A percentile compares a stretch with the other conserved stretches of the same genome.
Evolutionary conservation across 2,113 vertebrate genomes (phyloP).

Genomic region (Lepus timidus): DNA sequence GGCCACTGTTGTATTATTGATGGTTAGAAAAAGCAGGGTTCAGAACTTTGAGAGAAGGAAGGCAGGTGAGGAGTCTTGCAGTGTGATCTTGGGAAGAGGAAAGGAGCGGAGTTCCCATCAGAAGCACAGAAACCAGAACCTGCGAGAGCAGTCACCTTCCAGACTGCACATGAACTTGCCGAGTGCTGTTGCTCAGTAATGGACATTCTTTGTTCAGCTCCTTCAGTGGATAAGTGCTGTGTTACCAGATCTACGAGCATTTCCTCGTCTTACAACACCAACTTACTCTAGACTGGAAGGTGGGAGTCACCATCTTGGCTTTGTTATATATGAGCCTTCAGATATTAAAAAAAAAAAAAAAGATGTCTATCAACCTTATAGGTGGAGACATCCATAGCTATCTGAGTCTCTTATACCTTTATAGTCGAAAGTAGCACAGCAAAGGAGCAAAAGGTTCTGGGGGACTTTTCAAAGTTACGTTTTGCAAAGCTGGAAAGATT

Average conservation of each 20-base stretch:
- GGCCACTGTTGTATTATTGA: background rate
- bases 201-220: background rate
- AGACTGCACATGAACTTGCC: background rate
- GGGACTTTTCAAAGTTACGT: background rate
- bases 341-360: background rate
- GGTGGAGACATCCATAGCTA: background rate
- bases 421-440: background rate
- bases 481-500: background rate
- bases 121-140: background rate
- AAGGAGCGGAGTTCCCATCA: background rate
- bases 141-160: background rate
- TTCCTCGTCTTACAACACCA: background rate
- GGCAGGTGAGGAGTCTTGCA: background rate
- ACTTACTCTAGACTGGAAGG: background rate
- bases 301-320: background rate
- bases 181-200: background rate
- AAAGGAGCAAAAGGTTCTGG: background rate
- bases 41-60: background rate
- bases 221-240: background rate
- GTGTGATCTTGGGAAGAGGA: background rate
- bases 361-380: background rate
- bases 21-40: conserved; percentile 13
- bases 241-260: background rate
- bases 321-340: background rate
- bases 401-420: background rate